Percentiles rank a stretch among this genome's conserved stretches.
Evolutionary conservation across 2,888 invertebrate species (phyloP).

Genomic region (Machimus atricapillus): DNA sequence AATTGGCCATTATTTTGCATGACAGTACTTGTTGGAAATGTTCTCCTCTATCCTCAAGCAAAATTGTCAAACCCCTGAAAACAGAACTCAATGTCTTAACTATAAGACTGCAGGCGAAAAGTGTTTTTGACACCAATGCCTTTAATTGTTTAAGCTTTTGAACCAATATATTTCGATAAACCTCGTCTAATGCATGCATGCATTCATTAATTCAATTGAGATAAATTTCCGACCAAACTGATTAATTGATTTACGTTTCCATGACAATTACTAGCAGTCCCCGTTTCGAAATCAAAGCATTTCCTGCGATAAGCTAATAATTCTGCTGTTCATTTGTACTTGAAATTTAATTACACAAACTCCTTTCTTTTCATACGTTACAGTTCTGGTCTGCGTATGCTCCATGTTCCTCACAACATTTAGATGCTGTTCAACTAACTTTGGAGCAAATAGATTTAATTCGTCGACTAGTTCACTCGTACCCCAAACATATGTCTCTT

Average conservation of each 20-base stretch:
- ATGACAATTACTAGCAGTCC: neutral
- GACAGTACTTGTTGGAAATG: too few species aligned
- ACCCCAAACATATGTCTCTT: conserved; percentile 77
- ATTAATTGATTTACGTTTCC: neutral
- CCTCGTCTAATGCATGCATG: neutral
- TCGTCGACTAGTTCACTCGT: conserved; percentile 79
- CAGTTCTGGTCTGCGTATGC: conserved; percentile 90
- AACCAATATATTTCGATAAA: neutral
- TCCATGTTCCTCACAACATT: conserved; percentile 81
- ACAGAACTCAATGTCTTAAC: too few species aligned
- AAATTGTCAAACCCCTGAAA: too few species aligned
- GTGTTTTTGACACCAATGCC: neutral
- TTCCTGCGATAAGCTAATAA: neutral
- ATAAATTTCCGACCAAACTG: neutral
- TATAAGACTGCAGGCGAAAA: too few species aligned
- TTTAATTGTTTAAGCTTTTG: neutral
- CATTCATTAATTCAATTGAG: neutral
- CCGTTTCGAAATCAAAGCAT: neutral
- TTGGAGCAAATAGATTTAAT: conserved; percentile 88
- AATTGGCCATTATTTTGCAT: too few species aligned
- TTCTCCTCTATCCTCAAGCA: too few species aligned
- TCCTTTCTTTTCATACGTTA: conserved; percentile 50
- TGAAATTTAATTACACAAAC: neutral
- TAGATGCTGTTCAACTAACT: conserved; percentile 83
- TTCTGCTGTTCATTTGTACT: neutral